These are phyloP conservation scores for Daktulosphaira vitifoliae DNA, from an alignment of 1,140 invertebrate species.

Conservation along the genomic window DNA sequence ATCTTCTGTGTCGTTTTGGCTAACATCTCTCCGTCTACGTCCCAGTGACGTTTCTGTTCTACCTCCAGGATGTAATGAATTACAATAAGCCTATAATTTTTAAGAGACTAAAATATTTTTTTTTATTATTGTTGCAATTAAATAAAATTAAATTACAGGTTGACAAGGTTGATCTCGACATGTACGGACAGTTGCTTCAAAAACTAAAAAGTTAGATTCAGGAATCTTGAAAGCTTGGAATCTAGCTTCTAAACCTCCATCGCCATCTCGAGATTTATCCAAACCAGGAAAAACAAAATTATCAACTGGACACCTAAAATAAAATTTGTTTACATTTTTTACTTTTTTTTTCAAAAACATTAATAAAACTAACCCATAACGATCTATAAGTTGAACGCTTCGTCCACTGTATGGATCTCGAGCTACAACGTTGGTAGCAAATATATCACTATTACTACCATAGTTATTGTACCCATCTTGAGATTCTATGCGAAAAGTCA, in stretches of 20 bases:
- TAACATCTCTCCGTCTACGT: slow-evolving; percentile 51
- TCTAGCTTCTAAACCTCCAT: slow-evolving; percentile 76
- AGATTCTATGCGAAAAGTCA: slow-evolving; percentile 80
- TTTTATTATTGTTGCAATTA: too few species aligned
- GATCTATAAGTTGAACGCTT: slow-evolving; percentile 79
- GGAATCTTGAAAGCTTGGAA: slow-evolving; percentile 93
- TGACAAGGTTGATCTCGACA: slow-evolving; percentile 75
- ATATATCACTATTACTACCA: slow-evolving; percentile 60
- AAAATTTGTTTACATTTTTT: neutral
- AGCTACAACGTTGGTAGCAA: slow-evolving; percentile 84
- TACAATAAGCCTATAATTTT: slow-evolving; percentile 58
- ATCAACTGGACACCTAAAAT: slow-evolving; percentile 73
- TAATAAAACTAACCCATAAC: slow-evolving; percentile 60
- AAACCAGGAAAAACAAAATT: slow-evolving; percentile 84
- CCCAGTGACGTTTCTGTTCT: slow-evolving; percentile 73
- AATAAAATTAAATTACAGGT: slow-evolving; percentile 51
- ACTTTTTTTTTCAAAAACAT: neutral
- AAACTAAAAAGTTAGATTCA: slow-evolving; percentile 86
- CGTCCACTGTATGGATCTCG: slow-evolving; percentile 83
- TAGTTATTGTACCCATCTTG: slow-evolving; percentile 70
- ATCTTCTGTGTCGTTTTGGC: slow-evolving; percentile 40
- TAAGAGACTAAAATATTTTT: neutral
- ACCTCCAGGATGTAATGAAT: slow-evolving; percentile 51
- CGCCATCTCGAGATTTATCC: slow-evolving; percentile 71
- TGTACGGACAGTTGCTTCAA: slow-evolving; percentile 81